Conservation (phyloP, 2,113 vertebrate genomes). For the Lophius piscatorius region DNA sequence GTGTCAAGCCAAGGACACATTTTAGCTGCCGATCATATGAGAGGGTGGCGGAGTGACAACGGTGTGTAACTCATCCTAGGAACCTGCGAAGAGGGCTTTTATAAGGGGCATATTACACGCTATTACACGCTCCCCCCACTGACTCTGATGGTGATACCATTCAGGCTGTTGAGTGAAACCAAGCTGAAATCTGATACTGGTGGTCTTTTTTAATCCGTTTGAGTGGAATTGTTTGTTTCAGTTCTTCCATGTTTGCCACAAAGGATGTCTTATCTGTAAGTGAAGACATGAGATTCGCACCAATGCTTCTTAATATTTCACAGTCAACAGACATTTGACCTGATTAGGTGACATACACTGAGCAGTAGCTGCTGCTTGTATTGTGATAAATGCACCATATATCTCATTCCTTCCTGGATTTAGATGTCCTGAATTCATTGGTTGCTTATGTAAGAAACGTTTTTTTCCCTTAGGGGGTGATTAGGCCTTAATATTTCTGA, state of each 20-base stretch:
- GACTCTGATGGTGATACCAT: background rate
- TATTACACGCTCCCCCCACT: background rate
- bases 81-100: slow-evolving; percentile 12
- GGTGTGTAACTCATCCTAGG: slow-evolving; percentile 6
- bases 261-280: background rate
- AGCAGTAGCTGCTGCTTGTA: background rate
- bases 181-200: background rate
- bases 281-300: background rate
- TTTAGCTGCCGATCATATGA: slow-evolving; percentile 27
- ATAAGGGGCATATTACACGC: background rate
- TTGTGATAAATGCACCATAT: slow-evolving; percentile 12
- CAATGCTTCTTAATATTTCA: slow-evolving; percentile 3
- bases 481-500: slow-evolving; percentile 1
- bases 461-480: slow-evolving; percentile 1
- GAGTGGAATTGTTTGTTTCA: background rate
- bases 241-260: slow-evolving; percentile 7
- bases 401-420: background rate
- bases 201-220: background rate
- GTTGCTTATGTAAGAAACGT: background rate
- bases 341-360: background rate
- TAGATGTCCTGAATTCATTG: background rate
- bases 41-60: slow-evolving; percentile 9
- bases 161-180: background rate
- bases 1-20: slow-evolving; percentile 62
- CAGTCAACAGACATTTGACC: background rate